phyloP scores from a whole-genome alignment of 2,888 invertebrate genomes.

The Lumbricus terrestris region DNA sequence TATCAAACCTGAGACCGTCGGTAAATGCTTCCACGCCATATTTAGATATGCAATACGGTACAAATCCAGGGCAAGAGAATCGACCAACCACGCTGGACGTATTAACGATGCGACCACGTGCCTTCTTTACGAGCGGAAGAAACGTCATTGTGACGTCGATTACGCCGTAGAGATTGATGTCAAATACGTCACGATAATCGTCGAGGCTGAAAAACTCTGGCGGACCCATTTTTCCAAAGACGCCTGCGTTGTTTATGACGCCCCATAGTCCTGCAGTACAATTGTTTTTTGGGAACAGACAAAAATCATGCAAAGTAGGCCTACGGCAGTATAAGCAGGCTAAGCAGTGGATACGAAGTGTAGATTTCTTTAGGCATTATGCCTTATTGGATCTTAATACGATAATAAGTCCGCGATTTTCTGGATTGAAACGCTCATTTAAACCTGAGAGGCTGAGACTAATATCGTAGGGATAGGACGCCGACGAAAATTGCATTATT shows the following conservation, averaged over 20 bases:
- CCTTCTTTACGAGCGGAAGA: conserved; percentile 8
- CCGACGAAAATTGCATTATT: no score
- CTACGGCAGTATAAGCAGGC: no score
- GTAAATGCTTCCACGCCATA: conserved; percentile 17
- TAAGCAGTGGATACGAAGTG: no score
- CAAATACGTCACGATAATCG: background rate
- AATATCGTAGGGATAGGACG: no score
- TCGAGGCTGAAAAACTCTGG: background rate
- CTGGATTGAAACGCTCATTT: no score
- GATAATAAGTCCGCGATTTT: no score
- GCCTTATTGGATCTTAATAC: no score
- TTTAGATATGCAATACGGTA: conserved; percentile 12
- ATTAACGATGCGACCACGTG: conserved; percentile 32
- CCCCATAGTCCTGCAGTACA: no score
- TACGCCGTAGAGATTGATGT: background rate
- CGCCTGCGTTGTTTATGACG: conserved; percentile 46
- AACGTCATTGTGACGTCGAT: conserved; percentile 8
- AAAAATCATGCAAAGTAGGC: no score
- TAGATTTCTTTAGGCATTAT: no score
- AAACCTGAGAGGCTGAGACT: no score
- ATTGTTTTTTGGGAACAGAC: no score
- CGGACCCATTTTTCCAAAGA: conserved; percentile 22
- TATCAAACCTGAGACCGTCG: conserved; percentile 20
- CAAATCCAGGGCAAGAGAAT: background rate
- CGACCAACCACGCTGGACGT: conserved; percentile 18